Evolutionary conservation across 2,113 vertebrate genomes (phyloP), one percentile per base, ranked within the genome.

Genomic region (Neotragus moschatus): DNA sequence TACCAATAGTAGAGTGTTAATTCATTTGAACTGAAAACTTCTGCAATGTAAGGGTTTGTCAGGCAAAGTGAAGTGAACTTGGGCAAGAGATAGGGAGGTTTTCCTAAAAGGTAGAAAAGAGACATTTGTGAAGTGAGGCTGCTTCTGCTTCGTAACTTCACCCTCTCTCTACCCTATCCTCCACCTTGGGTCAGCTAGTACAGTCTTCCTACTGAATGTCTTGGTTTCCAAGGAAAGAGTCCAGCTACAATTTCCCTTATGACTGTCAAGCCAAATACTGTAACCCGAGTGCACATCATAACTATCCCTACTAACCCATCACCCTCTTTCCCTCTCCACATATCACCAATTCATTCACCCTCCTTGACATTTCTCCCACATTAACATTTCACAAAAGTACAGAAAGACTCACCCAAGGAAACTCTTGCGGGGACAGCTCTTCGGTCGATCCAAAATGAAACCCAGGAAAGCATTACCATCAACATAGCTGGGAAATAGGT

Each of bases 381-480:
- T 82, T 47, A 86, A 95, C 1, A 77, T 11, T 53, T n/a, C 45
- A 90, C 9, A 88, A 98, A 97, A 2, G 14, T 95, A 4, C 14
- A 33, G 15, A 84, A 96, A 91, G 4, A 53, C 96, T 98, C 99
- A 99, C 99, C 99, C 94, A 99, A 98, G 53, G 99, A 99, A 94
- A 99, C 99, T 11, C 99, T 99, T 17, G 99, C 99, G 25, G 99
- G 99, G 85, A 99, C 99, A 1, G 99, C 99, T 98, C 99, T 98
- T 97, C 99, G 98, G 98, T 99, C 99, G 93, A 99, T 99, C 99
- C 99, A 99, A 98, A 99, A 99, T 39, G 99, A 99, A 85, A 99
- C 99, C 99, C 99, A 99, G 5, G 99, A 99, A 53, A 99, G 98
- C 97, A 99, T 99, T 55, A 99, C 99, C 99, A 99, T 99, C 98